Conservation (phyloP, 1,140 invertebrate species). For the Calliopsis andreniformis region DNA sequence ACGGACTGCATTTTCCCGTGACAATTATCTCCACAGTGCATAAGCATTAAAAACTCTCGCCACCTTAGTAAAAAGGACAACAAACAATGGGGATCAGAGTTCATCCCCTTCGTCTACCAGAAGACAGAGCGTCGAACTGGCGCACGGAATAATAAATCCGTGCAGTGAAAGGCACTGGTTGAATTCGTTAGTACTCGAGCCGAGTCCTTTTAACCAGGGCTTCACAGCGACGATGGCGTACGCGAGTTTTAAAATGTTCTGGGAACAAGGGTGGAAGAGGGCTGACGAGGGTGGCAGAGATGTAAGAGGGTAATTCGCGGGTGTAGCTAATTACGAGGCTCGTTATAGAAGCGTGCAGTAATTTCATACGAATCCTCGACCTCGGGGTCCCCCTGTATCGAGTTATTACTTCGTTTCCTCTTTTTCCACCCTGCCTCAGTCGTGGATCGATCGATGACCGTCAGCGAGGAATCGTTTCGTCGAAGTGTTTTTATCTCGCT, state of each 20-base stretch:
- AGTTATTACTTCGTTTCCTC: constrained; percentile 25
- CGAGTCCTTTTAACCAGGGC: constrained; percentile 4
- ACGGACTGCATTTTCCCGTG: no score
- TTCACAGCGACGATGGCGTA: constrained; percentile 10
- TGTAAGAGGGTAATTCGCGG: constrained; percentile 60
- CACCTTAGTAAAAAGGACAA: no score
- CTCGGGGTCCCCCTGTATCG: constrained; percentile 50
- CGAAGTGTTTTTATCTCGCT: background rate
- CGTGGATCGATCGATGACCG: background rate
- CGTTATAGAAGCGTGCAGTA: constrained; percentile 64
- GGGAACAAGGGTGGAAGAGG: background rate
- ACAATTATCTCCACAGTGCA: no score
- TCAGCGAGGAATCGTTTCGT: background rate
- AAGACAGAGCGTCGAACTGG: background rate
- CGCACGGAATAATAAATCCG: constrained; percentile 31
- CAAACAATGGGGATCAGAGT: constrained; percentile 6
- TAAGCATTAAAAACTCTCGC: no score
- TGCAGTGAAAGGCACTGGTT: background rate
- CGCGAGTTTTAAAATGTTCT: constrained; percentile 27
- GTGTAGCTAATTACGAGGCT: constrained; percentile 70
- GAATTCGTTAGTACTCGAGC: constrained; percentile 16
- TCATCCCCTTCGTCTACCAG: background rate
- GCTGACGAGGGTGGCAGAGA: constrained; percentile 8
- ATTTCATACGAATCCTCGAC: constrained; percentile 61
- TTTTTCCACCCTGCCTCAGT: no score